Evolutionary conservation across 2,888 invertebrate species (phyloP).

Genomic region (Noctua janthe): DNA sequence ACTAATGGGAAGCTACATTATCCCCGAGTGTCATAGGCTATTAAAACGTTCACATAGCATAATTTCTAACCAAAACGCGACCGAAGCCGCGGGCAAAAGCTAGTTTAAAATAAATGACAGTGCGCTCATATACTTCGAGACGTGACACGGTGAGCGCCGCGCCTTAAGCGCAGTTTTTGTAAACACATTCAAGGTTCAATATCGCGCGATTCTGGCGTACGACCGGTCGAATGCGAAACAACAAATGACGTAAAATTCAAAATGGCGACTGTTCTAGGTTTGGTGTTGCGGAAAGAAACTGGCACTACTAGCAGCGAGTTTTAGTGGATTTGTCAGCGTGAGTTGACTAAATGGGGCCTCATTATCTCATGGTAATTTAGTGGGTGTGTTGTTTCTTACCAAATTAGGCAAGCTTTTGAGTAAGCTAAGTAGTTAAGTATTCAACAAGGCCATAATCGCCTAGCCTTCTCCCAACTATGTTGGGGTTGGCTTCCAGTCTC

Average conservation of each 20-base stretch:
- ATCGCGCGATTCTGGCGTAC: conserved; percentile 56
- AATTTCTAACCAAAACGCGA: background rate
- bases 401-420: background rate
- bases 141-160: background rate
- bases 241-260: conserved; percentile 56
- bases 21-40: background rate
- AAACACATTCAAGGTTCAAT: conserved; percentile 65
- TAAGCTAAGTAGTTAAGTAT: background rate
- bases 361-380: conserved; percentile 16
- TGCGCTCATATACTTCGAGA: background rate
- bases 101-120: background rate
- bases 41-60: background rate
- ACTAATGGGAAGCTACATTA: background rate
- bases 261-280: conserved; percentile 30
- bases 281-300: conserved; percentile 1
- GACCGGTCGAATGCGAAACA: conserved; percentile 45
- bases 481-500: too few relatives aligned
- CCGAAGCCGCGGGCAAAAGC: background rate
- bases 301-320: background rate
- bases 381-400: conserved; percentile 31
- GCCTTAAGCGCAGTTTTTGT: conserved; percentile 52
- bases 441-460: background rate
- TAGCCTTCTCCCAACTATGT: background rate
- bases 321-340: background rate
- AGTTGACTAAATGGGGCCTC: conserved; percentile 3